These are phyloP conservation scores for Adelognathus sp. DNA, from an alignment of 2,888 invertebrate species.

Conservation along the genomic window DNA sequence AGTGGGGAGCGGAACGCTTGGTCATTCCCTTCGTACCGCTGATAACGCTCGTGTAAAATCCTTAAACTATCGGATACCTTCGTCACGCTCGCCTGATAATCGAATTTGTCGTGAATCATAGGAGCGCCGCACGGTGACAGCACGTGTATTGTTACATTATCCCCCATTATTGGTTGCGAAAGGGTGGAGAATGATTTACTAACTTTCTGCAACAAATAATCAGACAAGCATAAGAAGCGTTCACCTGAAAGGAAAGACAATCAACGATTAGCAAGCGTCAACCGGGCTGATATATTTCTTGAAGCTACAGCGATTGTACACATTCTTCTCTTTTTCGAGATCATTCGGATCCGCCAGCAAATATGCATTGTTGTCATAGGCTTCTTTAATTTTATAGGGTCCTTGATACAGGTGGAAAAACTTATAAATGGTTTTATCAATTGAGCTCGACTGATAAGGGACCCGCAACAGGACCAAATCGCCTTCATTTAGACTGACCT, in stretches of 20 bases:
- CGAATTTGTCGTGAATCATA: no score
- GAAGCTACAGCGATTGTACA: neutral
- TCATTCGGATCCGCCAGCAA: neutral
- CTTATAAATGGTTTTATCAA: neutral
- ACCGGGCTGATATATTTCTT: neutral
- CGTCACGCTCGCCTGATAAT: no score
- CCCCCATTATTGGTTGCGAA: neutral
- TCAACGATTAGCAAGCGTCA: neutral
- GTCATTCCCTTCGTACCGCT: no score
- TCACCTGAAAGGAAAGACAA: neutral
- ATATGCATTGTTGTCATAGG: neutral
- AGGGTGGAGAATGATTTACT: neutral
- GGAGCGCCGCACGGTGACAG: no score
- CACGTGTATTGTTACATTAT: neutral
- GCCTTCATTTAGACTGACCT: neutral
- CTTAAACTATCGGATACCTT: no score
- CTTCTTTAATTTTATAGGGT: neutral
- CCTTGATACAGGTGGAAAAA: neutral
- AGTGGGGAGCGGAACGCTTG: no score
- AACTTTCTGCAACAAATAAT: neutral
- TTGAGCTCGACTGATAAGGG: neutral
- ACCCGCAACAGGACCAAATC: conserved; percentile 28
- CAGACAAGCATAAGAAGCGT: neutral
- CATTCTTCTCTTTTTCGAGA: neutral
- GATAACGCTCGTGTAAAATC: no score